Conservation (phyloP, 1,140 invertebrate genomes). For the Cylas formicarius region DNA sequence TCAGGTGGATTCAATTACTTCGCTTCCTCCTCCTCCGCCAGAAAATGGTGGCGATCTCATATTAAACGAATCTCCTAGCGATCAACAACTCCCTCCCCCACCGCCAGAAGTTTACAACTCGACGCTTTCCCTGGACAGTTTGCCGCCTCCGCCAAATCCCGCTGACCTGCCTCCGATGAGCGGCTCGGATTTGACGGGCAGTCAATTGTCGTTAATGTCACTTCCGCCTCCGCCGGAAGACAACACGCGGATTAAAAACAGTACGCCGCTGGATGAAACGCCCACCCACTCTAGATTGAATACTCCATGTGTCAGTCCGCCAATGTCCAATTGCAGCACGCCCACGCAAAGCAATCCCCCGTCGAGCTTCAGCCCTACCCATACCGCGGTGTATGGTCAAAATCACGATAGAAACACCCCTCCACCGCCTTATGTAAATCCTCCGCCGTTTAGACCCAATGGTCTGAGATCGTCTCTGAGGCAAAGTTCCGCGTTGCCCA, state of each 20-base stretch:
- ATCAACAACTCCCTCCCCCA: conserved; percentile 51
- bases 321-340: conserved; percentile 42
- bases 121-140: conserved; percentile 64
- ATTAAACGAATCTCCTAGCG: conserved; percentile 28
- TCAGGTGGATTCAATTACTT: conserved; percentile 49
- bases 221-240: conserved; percentile 56
- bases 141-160: conserved; percentile 70
- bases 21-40: conserved; percentile 49
- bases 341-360: conserved; percentile 34
- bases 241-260: conserved; percentile 40
- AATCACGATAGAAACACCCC: conserved; percentile 28
- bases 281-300: conserved; percentile 40
- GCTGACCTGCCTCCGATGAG: conserved; percentile 52
- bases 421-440: conserved; percentile 30
- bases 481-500: conserved; percentile 34
- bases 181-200: conserved; percentile 56
- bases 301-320: conserved; percentile 46
- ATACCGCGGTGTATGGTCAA: conserved; percentile 18
- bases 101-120: conserved; percentile 63
- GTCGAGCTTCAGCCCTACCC: conserved; percentile 28
- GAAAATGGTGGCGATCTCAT: conserved; percentile 42
- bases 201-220: conserved; percentile 57
- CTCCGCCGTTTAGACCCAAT: conserved; percentile 31
- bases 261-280: conserved; percentile 38
- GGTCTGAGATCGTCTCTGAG: conserved; percentile 34